Conservation (phyloP, 64 coral and sea anemone genomes). For the Dendronephthya gigantea region DNA sequence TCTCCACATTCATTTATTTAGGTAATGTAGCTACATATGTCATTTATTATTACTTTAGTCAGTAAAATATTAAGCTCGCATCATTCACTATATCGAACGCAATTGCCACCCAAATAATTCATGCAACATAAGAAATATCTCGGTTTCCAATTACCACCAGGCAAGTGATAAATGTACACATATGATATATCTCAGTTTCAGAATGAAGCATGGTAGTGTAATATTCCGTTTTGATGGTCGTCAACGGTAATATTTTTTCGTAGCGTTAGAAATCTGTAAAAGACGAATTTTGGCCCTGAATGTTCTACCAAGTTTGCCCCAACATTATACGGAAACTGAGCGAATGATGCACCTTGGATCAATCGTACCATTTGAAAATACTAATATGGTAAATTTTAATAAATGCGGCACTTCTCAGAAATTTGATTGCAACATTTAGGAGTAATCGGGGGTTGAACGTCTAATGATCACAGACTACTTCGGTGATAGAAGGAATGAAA, state of each 20-base stretch:
- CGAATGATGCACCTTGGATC: slow-evolving; percentile 72
- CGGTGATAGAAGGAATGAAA: no score
- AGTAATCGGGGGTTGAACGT: no score
- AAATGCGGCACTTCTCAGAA: neutral
- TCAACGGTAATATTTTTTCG: neutral
- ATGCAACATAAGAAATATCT: neutral
- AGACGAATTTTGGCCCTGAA: slow-evolving; percentile 72
- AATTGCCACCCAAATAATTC: neutral
- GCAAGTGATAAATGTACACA: no score
- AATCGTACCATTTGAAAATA: slow-evolving; percentile 78
- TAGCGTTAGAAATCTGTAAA: slow-evolving; percentile 89
- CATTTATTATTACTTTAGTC: neutral
- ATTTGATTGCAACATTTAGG: no score
- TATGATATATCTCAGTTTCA: no score
- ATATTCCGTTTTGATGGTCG: no score
- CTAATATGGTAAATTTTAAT: slow-evolving; percentile 82
- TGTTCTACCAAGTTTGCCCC: slow-evolving; percentile 68
- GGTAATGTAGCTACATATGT: no score
- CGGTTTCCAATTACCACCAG: no score
- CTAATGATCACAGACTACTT: no score
- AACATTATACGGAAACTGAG: slow-evolving; percentile 81
- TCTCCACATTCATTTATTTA: no score
- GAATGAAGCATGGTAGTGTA: no score
- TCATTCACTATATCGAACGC: no score
- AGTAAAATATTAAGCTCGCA: neutral